Evolutionary conservation across 1,140 invertebrate species (phyloP).

Genomic region (Meteorus sp.): DNA sequence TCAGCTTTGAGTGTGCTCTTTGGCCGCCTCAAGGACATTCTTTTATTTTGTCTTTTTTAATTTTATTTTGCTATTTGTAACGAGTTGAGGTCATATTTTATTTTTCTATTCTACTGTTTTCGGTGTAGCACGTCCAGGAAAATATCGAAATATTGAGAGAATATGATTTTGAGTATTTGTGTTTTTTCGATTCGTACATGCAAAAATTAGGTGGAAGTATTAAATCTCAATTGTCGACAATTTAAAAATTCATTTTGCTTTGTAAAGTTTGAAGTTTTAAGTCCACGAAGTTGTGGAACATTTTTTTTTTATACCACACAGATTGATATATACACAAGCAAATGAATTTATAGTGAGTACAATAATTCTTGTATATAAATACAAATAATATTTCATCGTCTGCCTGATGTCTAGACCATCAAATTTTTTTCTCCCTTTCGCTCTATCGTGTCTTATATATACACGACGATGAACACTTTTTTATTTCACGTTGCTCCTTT

Average conservation of each 20-base stretch:
- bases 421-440: constrained; percentile 5
- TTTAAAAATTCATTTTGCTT: too few species aligned
- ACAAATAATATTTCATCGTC: constrained; percentile 3
- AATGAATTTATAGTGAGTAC: not conserved
- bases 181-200: too few species aligned
- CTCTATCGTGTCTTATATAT: not conserved
- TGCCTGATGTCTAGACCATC: constrained; percentile 9
- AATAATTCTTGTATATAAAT: not conserved
- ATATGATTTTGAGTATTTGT: too few species aligned
- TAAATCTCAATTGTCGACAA: too few species aligned
- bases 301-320: not conserved
- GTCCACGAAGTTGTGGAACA: too few species aligned
- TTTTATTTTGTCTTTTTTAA: constrained; percentile 5
- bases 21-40: constrained; percentile 16
- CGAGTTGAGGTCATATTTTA: not conserved
- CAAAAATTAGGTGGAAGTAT: too few species aligned
- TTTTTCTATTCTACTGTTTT: not conserved
- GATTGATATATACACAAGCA: constrained; percentile 4
- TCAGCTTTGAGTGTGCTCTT: constrained; percentile 19
- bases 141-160: too few species aligned
- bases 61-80: not conserved
- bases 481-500: not conserved
- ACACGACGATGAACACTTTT: too few species aligned
- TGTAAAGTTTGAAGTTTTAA: too few species aligned
- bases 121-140: too few species aligned